Conservation (phyloP, 2,113 vertebrate genomes). For the Leucopternis melanops region DNA sequence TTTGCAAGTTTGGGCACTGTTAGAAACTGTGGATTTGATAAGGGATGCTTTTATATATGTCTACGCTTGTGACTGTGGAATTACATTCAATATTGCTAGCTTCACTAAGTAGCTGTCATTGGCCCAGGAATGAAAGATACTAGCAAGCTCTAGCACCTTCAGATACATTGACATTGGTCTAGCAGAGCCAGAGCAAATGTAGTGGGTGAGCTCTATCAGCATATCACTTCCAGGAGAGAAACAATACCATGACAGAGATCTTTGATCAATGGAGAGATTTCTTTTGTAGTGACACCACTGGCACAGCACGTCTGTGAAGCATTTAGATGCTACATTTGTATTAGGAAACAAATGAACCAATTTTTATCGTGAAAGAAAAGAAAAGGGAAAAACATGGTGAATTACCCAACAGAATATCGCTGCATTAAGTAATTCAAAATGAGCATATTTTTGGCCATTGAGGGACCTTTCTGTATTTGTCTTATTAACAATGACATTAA, state of each 20-base stretch:
- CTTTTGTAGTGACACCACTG: background rate
- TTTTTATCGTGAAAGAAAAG: background rate
- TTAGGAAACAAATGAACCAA: background rate
- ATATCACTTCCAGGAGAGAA: background rate
- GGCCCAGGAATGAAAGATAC: background rate
- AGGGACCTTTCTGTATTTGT: background rate
- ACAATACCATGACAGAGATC: background rate
- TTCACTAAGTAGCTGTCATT: background rate
- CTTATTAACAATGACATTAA: background rate
- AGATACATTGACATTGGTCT: background rate
- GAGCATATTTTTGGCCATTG: background rate
- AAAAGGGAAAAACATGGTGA: background rate
- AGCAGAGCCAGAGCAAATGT: background rate
- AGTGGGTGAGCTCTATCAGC: background rate
- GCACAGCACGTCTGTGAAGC: background rate
- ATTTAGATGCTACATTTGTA: background rate
- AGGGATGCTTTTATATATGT: background rate
- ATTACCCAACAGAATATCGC: background rate
- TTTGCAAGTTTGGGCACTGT: background rate
- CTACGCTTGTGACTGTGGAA: background rate
- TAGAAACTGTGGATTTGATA: background rate
- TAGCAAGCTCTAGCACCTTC: background rate
- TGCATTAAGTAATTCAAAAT: background rate
- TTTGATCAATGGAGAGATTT: background rate
- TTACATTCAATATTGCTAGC: background rate